Evolutionary conservation across 2,888 invertebrate genomes (phyloP).

Genomic region (Aromia moschata): DNA sequence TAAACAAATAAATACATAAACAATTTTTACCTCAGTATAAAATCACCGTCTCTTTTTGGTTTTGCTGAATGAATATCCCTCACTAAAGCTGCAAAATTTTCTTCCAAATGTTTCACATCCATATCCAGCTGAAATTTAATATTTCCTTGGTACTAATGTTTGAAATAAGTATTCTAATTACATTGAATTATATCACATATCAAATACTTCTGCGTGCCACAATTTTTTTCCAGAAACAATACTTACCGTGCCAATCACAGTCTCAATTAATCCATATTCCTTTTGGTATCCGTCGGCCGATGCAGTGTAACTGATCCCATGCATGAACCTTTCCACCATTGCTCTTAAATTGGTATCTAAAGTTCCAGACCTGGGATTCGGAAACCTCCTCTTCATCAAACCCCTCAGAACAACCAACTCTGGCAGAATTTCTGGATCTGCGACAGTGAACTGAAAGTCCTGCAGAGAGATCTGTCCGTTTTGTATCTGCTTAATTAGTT

Average conservation of each 20-base stretch:
- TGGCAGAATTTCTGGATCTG: conserved; percentile 81
- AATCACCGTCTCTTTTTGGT: conserved; percentile 75
- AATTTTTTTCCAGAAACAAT: no score
- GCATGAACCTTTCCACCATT: conserved; percentile 72
- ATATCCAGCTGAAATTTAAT: conserved; percentile 73
- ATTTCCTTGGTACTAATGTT: no score
- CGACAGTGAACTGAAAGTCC: conserved; percentile 79
- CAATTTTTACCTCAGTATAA: conserved; percentile 74
- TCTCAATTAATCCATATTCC: conserved; percentile 74
- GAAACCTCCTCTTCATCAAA: conserved; percentile 80
- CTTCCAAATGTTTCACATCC: conserved; percentile 75
- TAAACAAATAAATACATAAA: not conserved
- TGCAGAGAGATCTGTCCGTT: conserved; percentile 68
- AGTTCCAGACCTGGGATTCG: conserved; percentile 73
- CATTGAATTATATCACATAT: no score
- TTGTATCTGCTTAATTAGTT: conserved; percentile 81
- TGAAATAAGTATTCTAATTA: no score
- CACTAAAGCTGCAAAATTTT: conserved; percentile 75
- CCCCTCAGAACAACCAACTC: conserved; percentile 81
- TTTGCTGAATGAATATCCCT: conserved; percentile 71
- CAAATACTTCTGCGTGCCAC: no score
- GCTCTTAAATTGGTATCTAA: conserved; percentile 71
- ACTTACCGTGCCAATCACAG: conserved; percentile 76
- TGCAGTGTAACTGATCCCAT: conserved; percentile 77
- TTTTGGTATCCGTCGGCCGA: conserved; percentile 74